Conservation (phyloP, 2,888 invertebrate species). For the Leptinotarsa juncta region DNA sequence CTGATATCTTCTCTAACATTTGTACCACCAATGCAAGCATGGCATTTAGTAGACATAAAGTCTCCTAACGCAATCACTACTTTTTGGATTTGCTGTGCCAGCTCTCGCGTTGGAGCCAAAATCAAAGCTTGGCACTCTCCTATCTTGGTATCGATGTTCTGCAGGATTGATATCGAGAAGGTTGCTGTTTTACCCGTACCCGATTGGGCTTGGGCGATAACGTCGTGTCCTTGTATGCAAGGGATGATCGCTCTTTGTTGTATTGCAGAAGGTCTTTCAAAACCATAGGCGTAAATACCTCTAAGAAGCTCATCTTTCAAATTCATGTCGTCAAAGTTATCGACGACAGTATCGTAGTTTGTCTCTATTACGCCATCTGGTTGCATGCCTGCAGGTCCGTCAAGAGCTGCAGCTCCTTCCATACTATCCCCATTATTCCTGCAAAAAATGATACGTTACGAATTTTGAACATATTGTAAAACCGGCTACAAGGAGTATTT, state of each 20-base stretch:
- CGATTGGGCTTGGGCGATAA: slow-evolving; percentile 99
- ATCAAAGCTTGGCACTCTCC: slow-evolving; percentile 97
- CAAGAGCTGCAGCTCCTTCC: slow-evolving; percentile 64
- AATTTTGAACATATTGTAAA: too few relatives aligned
- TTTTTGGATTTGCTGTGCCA: slow-evolving; percentile 84
- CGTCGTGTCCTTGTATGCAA: slow-evolving; percentile 94
- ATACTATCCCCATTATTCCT: slow-evolving; percentile 78
- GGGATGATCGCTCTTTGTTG: slow-evolving; percentile 99
- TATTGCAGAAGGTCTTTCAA: slow-evolving; percentile 99
- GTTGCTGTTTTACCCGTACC: slow-evolving; percentile 99
- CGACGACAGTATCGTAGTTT: slow-evolving; percentile 93
- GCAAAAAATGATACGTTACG: too few relatives aligned
- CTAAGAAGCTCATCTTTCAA: slow-evolving; percentile 94
- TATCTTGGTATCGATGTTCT: slow-evolving; percentile 91
- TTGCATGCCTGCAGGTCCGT: slow-evolving; percentile 89
- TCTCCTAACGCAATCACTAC: slow-evolving; percentile 95
- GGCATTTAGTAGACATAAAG: slow-evolving; percentile 97
- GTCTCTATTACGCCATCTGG: slow-evolving; percentile 93
- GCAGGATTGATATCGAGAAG: slow-evolving; percentile 98
- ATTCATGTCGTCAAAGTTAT: slow-evolving; percentile 99
- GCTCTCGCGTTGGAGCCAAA: slow-evolving; percentile 92
- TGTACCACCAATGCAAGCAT: slow-evolving; percentile 99
- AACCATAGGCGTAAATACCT: slow-evolving; percentile 99
- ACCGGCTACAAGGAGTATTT: too few relatives aligned
- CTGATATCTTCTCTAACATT: slow-evolving; percentile 98